Evolutionary conservation across 2,113 vertebrate genomes (phyloP).

Genomic region (Hirundichthys speculiger): DNA sequence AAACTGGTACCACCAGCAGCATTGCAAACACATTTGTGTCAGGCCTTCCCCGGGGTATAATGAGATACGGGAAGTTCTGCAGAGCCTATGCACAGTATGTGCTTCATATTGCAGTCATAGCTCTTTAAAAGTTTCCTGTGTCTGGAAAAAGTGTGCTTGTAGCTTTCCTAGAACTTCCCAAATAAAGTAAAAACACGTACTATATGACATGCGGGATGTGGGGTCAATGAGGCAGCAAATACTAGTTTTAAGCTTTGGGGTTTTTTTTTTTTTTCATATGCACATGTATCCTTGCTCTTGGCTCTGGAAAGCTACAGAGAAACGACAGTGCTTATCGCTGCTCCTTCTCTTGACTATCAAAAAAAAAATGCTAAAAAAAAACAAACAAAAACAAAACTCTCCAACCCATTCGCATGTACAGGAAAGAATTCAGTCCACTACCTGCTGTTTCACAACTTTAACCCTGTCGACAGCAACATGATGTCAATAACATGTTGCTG

Average conservation of each 20-base stretch:
- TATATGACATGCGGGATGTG: constrained; percentile 16
- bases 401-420: constrained; percentile 33
- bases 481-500: constrained; percentile 54
- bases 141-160: constrained; percentile 23
- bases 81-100: constrained; percentile 1
- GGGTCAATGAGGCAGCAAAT: constrained; percentile 30
- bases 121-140: constrained; percentile 19
- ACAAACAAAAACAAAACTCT: constrained; percentile 31
- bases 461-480: constrained; percentile 39
- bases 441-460: constrained; percentile 62
- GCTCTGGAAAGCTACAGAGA: constrained; percentile 14
- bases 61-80: constrained; percentile 19
- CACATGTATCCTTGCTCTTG: constrained; percentile 16
- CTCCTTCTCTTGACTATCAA: constrained; percentile 16
- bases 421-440: constrained; percentile 42
- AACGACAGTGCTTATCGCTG: constrained; percentile 5
- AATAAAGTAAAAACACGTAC: constrained; percentile 25
- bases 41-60: not conserved
- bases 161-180: constrained; percentile 17
- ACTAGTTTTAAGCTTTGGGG: not conserved
- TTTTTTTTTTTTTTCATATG: not conserved
- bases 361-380: not conserved
- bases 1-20: not conserved
- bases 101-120: constrained; percentile 8
- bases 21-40: constrained; percentile 12